phyloP scores from a whole-genome alignment of 2,888 invertebrate genomes.

The Cerastis leucographa region DNA sequence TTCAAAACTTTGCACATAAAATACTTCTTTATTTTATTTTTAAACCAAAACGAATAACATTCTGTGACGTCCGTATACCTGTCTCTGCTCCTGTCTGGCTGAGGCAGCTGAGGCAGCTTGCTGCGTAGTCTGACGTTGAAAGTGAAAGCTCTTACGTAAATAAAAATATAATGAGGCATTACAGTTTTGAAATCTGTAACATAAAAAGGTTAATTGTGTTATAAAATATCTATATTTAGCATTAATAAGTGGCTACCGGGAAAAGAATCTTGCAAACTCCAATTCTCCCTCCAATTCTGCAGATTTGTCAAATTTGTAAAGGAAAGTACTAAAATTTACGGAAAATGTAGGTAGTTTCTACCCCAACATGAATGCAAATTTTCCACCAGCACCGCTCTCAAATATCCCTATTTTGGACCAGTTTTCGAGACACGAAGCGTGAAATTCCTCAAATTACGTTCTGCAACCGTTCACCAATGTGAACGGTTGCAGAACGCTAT shows the following conservation, averaged over 20 bases:
- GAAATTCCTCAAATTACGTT: conserved; percentile 57
- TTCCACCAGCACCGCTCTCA: conserved; percentile 1
- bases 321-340: not conserved
- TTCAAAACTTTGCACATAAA: not conserved
- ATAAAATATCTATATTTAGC: not conserved
- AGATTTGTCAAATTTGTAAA: not conserved
- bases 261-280: not conserved
- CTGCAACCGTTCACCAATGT: conserved; percentile 34
- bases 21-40: conserved; percentile 8
- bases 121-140: conserved; percentile 2
- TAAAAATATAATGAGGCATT: conserved; percentile 8
- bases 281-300: not conserved
- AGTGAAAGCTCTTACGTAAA: conserved; percentile 5
- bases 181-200: not conserved
- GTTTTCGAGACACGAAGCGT: conserved; percentile 32
- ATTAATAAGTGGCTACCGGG: not conserved
- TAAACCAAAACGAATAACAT: not conserved
- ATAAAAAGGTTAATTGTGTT: not conserved
- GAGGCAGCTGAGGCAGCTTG: not conserved
- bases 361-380: conserved; percentile 5
- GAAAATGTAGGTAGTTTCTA: conserved; percentile 1
- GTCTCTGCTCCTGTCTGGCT: not conserved
- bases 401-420: conserved; percentile 26
- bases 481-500: no score
- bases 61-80: conserved; percentile 4